Conservation (phyloP, 2,888 invertebrate species). For the Apomyelois bistriatella region DNA sequence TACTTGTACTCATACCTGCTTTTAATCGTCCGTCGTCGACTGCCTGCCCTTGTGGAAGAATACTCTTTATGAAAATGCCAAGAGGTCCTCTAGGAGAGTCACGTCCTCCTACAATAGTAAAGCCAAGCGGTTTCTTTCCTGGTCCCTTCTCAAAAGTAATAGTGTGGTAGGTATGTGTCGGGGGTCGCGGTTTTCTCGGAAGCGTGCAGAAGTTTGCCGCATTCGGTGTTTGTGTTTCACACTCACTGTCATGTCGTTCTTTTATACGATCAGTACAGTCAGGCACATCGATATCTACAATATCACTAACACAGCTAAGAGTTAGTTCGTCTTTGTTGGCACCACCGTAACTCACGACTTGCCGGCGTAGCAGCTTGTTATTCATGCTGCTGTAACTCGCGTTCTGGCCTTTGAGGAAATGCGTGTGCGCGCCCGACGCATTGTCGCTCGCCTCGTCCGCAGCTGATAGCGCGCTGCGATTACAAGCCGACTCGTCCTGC, state of each 20-base stretch:
- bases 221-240: constrained; percentile 62
- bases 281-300: constrained; percentile 64
- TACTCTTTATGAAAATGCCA: constrained; percentile 92
- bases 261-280: constrained; percentile 52
- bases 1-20: constrained; percentile 81
- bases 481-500: constrained; percentile 76
- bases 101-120: constrained; percentile 92
- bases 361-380: constrained; percentile 78
- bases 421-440: constrained; percentile 68
- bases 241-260: constrained; percentile 58
- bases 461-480: constrained; percentile 70
- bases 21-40: constrained; percentile 89
- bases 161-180: constrained; percentile 85
- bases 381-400: constrained; percentile 81
- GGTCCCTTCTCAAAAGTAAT: constrained; percentile 89
- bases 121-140: constrained; percentile 92
- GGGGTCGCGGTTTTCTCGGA: constrained; percentile 84
- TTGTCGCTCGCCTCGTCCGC: constrained; percentile 63
- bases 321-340: constrained; percentile 63
- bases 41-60: constrained; percentile 90
- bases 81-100: constrained; percentile 92
- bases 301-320: constrained; percentile 64
- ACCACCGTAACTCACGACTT: constrained; percentile 78
- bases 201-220: constrained; percentile 86
- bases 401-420: constrained; percentile 82